A percentile compares a stretch with the other conserved stretches of the same genome.
Conservation (phyloP, 2,113 vertebrate genomes). For the Labrus mixtus region DNA sequence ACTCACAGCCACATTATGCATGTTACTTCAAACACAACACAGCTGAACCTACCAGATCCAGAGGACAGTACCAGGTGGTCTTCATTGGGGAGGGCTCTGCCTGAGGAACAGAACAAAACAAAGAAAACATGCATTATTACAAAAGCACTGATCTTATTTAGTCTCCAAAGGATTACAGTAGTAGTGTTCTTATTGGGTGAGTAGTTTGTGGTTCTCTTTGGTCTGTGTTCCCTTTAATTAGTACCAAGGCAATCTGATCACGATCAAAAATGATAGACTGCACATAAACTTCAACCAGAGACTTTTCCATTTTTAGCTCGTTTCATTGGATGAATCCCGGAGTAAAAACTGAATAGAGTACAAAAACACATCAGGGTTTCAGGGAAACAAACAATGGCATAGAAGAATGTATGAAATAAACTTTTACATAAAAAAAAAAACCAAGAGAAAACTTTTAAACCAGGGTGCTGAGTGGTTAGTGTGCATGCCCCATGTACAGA, state of each 20-base stretch:
- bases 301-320: neutral
- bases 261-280: neutral
- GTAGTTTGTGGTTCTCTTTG: neutral
- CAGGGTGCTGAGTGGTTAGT: too few relatives aligned
- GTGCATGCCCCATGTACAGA: too few relatives aligned
- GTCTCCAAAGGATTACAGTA: neutral
- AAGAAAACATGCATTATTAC: neutral
- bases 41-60: slow-evolving; percentile 79
- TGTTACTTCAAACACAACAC: neutral
- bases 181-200: neutral
- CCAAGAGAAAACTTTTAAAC: too few relatives aligned
- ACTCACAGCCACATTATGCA: slow-evolving; percentile 14
- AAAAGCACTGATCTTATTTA: neutral
- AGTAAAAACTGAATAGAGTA: too few relatives aligned
- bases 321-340: too few relatives aligned
- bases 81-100: slow-evolving; percentile 83
- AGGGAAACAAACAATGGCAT: too few relatives aligned
- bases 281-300: neutral
- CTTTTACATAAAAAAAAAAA: too few relatives aligned
- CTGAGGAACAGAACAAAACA: slow-evolving; percentile 60
- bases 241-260: neutral
- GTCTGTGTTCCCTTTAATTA: neutral
- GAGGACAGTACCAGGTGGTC: slow-evolving; percentile 87
- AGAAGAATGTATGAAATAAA: too few relatives aligned
- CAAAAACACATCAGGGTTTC: too few relatives aligned